Evolutionary conservation across 2,797 vertebrate species (phyloP), one percentile per base, ranked within the genome.

Genomic region (Synanceia verrucosa): DNA sequence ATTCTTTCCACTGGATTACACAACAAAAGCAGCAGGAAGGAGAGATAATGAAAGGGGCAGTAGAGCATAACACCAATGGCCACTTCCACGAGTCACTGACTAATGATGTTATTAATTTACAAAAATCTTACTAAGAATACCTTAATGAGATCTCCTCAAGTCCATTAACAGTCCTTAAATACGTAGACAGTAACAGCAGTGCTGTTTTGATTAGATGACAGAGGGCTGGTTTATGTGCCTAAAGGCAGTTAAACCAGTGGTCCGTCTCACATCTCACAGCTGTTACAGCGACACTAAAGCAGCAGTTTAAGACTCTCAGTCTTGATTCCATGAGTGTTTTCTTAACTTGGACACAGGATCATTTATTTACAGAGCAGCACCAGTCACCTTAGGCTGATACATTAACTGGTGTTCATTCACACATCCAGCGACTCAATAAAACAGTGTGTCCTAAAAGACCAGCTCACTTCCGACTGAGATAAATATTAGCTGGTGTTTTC

Each of bases 1-100:
- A 84, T 50, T 76, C 37, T 77, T 87, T 90, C 84, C 69, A 34
- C 83, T 81, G 82, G 78, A 89, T 90, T 89, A 88, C 26, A 78
- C 81, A 90, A 88, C 86, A 86, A 83, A 83, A 86, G 78, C 88
- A 83, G 75, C 82, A 88, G 86, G 86, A 89, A 89, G 84, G n/a
- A 48, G 72, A 84, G 82, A 84, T 86, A 88, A 86, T 83, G 79
- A 81, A 84, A 83, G 66, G 46, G 66, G 69, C 70, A 70, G 73
- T 12, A 83, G 79, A 76, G 77, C 76, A 62, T 13, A 73, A 65
- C 77, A 68, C 73, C 67, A 85, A 43, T 71, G 81, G 61, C 37
- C 62, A 65, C 74, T 33, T 53, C 36, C 33, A 60, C 47, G 70
- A 88, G 65, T 81, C 78, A 83, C 62, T 62, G 47, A 71, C 78